Percentiles rank a stretch among this genome's conserved stretches.
phyloP scores from a whole-genome alignment of 2,113 vertebrate genomes.

The Zapornia atra region DNA sequence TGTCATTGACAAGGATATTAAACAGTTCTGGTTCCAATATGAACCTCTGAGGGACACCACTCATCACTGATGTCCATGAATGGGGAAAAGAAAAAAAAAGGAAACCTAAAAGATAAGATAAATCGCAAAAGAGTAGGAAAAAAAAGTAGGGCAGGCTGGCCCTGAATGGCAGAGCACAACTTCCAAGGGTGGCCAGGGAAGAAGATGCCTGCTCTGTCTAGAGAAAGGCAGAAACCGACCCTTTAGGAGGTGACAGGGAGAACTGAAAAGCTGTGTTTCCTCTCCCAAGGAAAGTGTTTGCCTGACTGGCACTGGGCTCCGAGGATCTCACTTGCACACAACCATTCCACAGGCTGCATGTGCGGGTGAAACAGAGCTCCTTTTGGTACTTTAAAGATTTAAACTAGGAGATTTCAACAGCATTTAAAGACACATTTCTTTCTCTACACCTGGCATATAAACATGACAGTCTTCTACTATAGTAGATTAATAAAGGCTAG shows the following conservation, averaged over 20 bases:
- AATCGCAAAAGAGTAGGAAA: accelerated
- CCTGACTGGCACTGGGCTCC: accelerated
- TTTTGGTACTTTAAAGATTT: background rate
- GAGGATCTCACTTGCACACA: background rate
- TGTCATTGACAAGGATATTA: background rate
- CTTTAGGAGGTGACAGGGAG: background rate
- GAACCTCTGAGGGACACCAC: background rate
- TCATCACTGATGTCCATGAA: background rate
- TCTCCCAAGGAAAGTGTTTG: background rate
- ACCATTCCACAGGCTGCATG: accelerated
- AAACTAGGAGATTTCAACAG: background rate
- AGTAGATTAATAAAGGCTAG: background rate
- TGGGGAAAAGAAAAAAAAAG: background rate
- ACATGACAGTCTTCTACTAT: background rate
- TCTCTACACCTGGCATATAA: background rate
- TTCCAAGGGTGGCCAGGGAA: background rate
- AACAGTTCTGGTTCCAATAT: background rate
- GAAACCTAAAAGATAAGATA: background rate
- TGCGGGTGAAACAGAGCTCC: background rate
- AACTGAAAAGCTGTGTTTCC: background rate
- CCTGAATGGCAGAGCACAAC: background rate
- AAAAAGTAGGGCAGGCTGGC: background rate
- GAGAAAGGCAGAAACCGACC: accelerated
- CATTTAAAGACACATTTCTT: background rate
- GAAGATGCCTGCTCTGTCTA: background rate